Base-by-base conservation (phyloP, 1,140 invertebrate genomes). In the Philopotamus ludificatus region DNA sequence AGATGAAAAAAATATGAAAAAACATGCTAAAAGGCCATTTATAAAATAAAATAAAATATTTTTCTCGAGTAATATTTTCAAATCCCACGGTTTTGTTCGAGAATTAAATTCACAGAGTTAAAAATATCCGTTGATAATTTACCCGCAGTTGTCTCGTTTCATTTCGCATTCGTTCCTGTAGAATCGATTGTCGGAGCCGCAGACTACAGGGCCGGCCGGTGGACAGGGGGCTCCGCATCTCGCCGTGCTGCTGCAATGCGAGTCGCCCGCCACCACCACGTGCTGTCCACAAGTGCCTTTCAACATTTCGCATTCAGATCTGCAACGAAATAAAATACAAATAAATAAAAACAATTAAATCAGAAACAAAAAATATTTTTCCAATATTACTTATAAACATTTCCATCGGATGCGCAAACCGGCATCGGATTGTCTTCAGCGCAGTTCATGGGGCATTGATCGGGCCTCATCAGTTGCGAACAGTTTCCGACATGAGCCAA, bases 111-210 rank as follows among this genome's bases (percentile, higher is more conserved):
- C n/a, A n/a, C n/a, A n/a, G n/a, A n/a, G n/a, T n/a, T n/a, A n/a
- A n/a, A n/a, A n/a, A n/a, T n/a, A n/a, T n/a, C n/a, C n/a, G n/a
- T n/a, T n/a, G n/a, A n/a, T n/a, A n/a, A n/a, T n/a, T n/a, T n/a
- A 91, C 90, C 93, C 93, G 78, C 93, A 96, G 76, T 95, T 95
- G 75, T 91, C 87, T 73, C 88, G 86, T 75, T 90, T 90, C 93
- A 97, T 95, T 74, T 94, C 89, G 74, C 95, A 97, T 75, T 93
- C 89, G 75, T 92, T 96, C 70, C 88, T 85, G 80, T 97, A 97
- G 70, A 95, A 90, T 73, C 91, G 88, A 73, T 92, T 92, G 75
- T 98, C 93, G 3, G 91, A 95, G 21, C 92, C 94, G 76, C 95
- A 97, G 44, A 97, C 92, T 71, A 92, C 93, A 51, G 86, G 83